These are phyloP conservation scores for Pristionchus fissidentatus DNA, from an alignment of 2,888 invertebrate species.

Conservation along the genomic window DNA sequence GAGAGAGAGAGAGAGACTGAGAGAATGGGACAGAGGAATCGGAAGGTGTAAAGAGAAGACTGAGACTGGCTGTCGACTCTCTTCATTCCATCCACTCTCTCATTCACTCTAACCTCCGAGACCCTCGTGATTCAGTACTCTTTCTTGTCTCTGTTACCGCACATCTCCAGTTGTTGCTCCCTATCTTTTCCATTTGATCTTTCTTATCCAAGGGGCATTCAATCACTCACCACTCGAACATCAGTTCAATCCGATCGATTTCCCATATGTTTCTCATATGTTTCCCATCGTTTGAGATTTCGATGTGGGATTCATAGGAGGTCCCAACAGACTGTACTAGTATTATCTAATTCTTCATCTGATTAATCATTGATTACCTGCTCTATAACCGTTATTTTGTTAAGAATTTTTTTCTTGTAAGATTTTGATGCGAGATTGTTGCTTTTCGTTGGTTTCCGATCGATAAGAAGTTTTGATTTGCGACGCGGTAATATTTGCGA, in stretches of 20 bases:
- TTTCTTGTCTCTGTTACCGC: constrained; percentile 23
- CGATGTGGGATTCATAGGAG: constrained; percentile 10
- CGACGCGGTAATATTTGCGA: background rate
- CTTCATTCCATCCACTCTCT: background rate
- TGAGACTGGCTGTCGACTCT: constrained; percentile 19
- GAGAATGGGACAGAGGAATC: background rate
- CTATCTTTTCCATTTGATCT: background rate
- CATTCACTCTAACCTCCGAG: background rate
- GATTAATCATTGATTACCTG: no score
- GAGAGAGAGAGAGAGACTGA: background rate
- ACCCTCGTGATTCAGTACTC: background rate
- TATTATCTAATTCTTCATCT: background rate
- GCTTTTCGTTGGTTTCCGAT: constrained; percentile 19
- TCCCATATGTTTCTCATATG: background rate
- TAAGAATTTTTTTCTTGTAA: constrained; percentile 16
- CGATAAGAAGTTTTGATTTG: background rate
- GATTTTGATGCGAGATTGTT: constrained; percentile 18
- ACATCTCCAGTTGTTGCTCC: constrained; percentile 33
- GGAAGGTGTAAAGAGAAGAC: constrained; percentile 9
- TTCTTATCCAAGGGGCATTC: background rate
- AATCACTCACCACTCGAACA: constrained; percentile 23
- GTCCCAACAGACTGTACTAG: background rate
- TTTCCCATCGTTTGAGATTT: background rate
- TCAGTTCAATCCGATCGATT: constrained; percentile 18
- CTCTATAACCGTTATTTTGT: background rate